Evolutionary conservation across 23 tunicate genomes (phyloP), one percentile per base, ranked within the genome.

Genomic region (Pegea sp.): DNA sequence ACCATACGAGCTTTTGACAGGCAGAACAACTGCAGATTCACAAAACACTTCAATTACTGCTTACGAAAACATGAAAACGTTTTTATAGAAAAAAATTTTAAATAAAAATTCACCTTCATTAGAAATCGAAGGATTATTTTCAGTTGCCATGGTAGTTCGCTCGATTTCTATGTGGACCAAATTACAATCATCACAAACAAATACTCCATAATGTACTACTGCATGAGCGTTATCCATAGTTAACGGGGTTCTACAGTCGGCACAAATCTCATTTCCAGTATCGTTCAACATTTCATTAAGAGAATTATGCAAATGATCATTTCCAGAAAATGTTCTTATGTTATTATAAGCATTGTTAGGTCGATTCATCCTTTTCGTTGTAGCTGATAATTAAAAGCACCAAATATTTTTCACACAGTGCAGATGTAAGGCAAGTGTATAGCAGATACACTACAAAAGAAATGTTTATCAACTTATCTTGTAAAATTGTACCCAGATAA

Each of bases 121-220:
- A 67, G 44, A 30, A 19, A 33, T 48, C 3, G 60, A 49, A 24
- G 53, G 58, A 24, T 42, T 33, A 18, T 48, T 49, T 13, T 75
- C 88, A 3, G 65, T 24, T 33, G 74, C 50, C 31, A 44, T 59
- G 60, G 49, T 62, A 29, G 76, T 74, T 49, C 69, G 69, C 42
- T 87, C 90, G 19, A 57, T 88, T 52, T 76, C 78, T 27, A 87
- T 87, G 54, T 87, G 96, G 33, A 87, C 96, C 59, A 87, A 62
- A 44, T 87, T 87, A 72, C 96, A 87, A 48, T 87, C 96, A 30
- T 87, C 87, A 60, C 96, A 87, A 7, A 87, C 96, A 31, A 87
- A 51, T 31, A 87, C 65, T 31, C 96, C 96, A 55, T 69, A 76
- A 13, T 69, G 50, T 50, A 87, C 34, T n/a, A 87, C 79, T 1